Evolutionary conservation across 2,888 invertebrate species (phyloP), one percentile per base, ranked within the genome.

Genomic region (Anoplius nigerrimus): DNA sequence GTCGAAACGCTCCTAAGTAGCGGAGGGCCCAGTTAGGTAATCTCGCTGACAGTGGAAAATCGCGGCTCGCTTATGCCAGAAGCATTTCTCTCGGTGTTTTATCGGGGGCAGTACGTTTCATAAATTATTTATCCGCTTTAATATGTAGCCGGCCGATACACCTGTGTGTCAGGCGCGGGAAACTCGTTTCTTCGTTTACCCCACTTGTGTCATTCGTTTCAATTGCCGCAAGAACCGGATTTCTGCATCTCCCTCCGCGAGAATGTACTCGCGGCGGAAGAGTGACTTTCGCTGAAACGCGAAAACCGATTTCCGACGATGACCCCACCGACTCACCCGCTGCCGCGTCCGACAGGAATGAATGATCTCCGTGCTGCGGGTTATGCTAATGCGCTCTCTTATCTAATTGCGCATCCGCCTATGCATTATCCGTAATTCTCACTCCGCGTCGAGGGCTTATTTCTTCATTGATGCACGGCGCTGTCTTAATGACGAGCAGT

Each of bases 151-250:
- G 60, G 62, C 51, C 58, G 60, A 60, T 62, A 64, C 66, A 73
- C 70, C 74, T 66, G 69, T 67, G 58, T 42, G 51, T 56, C n/a
- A n/a, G 16, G 34, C 61, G 27, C 62, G 21, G 27, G 34, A 46
- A 64, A 62, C 75, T 56, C 68, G 71, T 70, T 69, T 58, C 65
- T 24, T 43, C 69, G 60, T 68, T 69, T 62, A 60, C 66, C 27
- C 48, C 22, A 42, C 51, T 60, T 66, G 57, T 57, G 56, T 72
- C 59, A 48, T 69, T 62, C 64, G 48, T 46, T 65, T 53, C 66
- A 64, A 64, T 71, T 66, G 71, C 66, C 60, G 74, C 68, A 74
- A 72, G 66, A 79, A 76, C 79, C 74, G 74, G 76, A 79, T 79
- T 69, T 61, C 58, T 69, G 62, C 65, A 69, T 52, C 74, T 70